A percentile compares a stretch with the other conserved stretches of the same genome.
Conservation (phyloP, 2,797 vertebrate genomes). For the Malurus leucopterus region DNA sequence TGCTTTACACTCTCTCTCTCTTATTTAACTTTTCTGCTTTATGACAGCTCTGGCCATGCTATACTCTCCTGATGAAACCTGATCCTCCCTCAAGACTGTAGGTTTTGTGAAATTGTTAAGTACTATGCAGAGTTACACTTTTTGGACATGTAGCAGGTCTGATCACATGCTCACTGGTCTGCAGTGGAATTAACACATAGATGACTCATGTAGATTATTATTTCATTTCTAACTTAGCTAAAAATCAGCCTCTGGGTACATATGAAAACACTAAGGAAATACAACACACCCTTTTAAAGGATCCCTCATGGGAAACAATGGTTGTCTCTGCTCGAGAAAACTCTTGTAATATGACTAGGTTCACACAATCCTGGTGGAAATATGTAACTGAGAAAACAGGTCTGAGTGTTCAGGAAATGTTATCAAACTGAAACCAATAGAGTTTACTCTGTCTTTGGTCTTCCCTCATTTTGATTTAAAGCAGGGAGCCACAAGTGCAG, state of each 20-base stretch:
- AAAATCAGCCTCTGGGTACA: not conserved
- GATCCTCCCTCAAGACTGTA: not conserved
- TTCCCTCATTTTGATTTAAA: slow-evolving; percentile 25
- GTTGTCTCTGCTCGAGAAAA: not conserved
- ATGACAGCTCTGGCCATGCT: not conserved
- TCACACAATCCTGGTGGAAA: not conserved
- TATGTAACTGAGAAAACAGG: not conserved
- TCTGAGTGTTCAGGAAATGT: not conserved
- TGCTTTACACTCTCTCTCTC: not conserved
- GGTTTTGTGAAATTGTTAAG: not conserved
- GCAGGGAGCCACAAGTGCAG: not conserved
- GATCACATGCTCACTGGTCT: not conserved
- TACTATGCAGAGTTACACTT: not conserved
- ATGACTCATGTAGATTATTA: not conserved
- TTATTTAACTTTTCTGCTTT: not conserved
- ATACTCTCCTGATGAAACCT: not conserved
- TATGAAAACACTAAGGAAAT: not conserved
- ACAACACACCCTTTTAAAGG: not conserved
- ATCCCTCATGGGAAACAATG: not conserved
- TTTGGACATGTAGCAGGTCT: not conserved
- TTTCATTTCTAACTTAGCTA: not conserved
- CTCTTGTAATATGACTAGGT: not conserved
- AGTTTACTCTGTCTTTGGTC: not conserved
- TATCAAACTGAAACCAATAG: not conserved
- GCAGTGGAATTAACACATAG: not conserved